Conservation (phyloP, 2,888 invertebrate genomes). For the Cacoxenus indagator region DNA sequence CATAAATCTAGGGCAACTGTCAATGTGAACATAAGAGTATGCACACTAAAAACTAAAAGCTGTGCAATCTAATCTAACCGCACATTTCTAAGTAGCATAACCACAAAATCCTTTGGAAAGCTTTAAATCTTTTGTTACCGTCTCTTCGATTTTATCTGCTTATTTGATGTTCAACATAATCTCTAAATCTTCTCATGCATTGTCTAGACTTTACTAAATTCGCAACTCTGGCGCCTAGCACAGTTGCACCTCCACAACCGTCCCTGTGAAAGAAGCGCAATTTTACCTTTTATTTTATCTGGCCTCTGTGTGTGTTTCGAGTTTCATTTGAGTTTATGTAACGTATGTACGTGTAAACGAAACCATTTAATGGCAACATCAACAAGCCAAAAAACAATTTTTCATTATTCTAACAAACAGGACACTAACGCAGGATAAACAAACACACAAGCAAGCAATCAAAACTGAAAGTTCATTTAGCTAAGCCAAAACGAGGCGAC, state of each 20-base stretch:
- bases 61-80: no score
- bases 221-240: neutral
- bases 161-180: no score
- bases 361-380: conserved; percentile 50
- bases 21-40: no score
- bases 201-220: no score
- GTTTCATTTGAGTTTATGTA: conserved; percentile 20
- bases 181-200: no score
- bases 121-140: no score
- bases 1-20: no score
- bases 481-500: neutral
- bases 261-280: neutral
- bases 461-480: neutral
- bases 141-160: no score
- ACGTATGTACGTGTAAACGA: conserved; percentile 40
- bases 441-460: neutral
- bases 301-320: neutral
- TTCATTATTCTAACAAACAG: conserved; percentile 64
- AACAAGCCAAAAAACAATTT: conserved; percentile 45
- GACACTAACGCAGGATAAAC: conserved; percentile 38
- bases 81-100: no score
- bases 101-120: no score
- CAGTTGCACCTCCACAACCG: no score
- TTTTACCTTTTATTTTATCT: neutral
- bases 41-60: no score